A percentile compares a stretch with the other conserved stretches of the same genome.
Conservation (phyloP, 1,140 invertebrate genomes). For the Luehdorfia chinensis region DNA sequence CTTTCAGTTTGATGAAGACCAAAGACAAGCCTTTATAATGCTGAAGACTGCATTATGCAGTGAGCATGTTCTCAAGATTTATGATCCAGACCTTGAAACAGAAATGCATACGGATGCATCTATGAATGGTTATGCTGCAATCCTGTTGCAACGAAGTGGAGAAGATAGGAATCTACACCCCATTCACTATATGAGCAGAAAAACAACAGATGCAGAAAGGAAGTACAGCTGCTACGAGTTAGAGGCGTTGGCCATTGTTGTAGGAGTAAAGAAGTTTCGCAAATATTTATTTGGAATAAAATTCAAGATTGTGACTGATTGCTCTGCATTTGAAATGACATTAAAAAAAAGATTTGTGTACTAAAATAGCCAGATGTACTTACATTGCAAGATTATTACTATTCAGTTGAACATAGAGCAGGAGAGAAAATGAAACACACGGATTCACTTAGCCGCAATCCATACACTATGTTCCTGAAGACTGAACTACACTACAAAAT, state of each 20-base stretch:
- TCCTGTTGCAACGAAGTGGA: constrained; percentile 19
- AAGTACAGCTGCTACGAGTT: constrained; percentile 23
- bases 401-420: neutral
- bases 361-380: neutral
- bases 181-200: constrained; percentile 22
- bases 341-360: constrained; percentile 1
- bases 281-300: constrained; percentile 10
- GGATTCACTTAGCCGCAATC: neutral
- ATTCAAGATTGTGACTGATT: constrained; percentile 19
- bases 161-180: constrained; percentile 9
- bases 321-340: constrained; percentile 12
- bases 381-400: neutral
- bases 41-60: constrained; percentile 14
- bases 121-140: constrained; percentile 20
- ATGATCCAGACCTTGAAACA: constrained; percentile 12
- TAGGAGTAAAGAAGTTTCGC: constrained; percentile 8
- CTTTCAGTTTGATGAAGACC: constrained; percentile 24
- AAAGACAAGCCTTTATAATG: constrained; percentile 18
- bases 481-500: neutral
- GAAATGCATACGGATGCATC: constrained; percentile 28
- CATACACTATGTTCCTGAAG: neutral
- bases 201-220: constrained; percentile 23
- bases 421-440: neutral
- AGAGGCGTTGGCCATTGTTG: constrained; percentile 25
- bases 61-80: constrained; percentile 25